phyloP scores from a whole-genome alignment of 2,113 vertebrate species.

The Siniperca knerii region DNA sequence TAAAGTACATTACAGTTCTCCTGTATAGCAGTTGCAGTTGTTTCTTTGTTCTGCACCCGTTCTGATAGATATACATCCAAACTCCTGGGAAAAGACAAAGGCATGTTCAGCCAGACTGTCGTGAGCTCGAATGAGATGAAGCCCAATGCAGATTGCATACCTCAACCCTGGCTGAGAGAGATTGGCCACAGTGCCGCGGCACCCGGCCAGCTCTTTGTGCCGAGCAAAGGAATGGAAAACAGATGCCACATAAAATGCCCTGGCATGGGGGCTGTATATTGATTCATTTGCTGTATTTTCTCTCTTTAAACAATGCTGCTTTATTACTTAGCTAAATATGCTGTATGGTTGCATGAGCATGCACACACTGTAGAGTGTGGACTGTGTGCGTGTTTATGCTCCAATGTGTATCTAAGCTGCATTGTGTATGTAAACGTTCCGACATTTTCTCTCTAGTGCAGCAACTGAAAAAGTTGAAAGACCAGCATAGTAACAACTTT shows the following conservation, averaged over 20 bases:
- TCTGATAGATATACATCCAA: constrained; percentile 71
- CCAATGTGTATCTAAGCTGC: constrained; percentile 40
- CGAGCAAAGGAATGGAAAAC: constrained; percentile 82
- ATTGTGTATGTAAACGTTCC: constrained; percentile 17
- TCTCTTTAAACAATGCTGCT: constrained; percentile 83
- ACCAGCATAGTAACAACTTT: constrained; percentile 17
- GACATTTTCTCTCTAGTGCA: constrained; percentile 5
- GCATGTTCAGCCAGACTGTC: constrained; percentile 50
- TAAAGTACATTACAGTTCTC: constrained; percentile 37
- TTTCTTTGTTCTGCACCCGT: constrained; percentile 31
- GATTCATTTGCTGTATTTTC: constrained; percentile 83
- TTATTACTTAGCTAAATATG: constrained; percentile 78
- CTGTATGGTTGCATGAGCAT: constrained; percentile 68
- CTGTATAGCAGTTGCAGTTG: constrained; percentile 39
- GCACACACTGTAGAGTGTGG: constrained; percentile 41
- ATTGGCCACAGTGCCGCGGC: constrained; percentile 75
- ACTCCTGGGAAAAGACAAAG: constrained; percentile 60
- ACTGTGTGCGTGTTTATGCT: constrained; percentile 20
- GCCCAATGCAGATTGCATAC: constrained; percentile 76
- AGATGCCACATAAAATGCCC: constrained; percentile 86
- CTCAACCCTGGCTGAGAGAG: constrained; percentile 73
- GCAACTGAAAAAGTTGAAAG: constrained; percentile 35
- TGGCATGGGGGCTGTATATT: constrained; percentile 77
- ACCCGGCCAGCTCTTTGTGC: constrained; percentile 79
- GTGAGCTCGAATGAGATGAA: constrained; percentile 68